phyloP scores from a whole-genome alignment of 2,888 invertebrate genomes.

The Mesoligia furuncula region DNA sequence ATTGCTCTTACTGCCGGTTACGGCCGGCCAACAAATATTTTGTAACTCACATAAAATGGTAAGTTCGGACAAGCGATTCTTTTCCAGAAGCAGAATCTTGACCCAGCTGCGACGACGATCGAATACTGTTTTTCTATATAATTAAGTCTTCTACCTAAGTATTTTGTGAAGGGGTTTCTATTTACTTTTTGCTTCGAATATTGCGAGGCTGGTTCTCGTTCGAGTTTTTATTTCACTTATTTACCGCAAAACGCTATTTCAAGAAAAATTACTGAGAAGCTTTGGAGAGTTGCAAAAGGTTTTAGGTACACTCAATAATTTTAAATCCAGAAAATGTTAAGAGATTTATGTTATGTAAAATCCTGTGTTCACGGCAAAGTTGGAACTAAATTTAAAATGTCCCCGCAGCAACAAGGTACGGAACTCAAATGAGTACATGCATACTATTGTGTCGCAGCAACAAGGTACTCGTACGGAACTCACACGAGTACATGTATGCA shows the following conservation, averaged over 20 bases:
- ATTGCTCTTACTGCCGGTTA: slow-evolving; percentile 28
- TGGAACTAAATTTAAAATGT: slow-evolving; percentile 40
- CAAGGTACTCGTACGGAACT: too few species aligned
- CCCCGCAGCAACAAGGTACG: slow-evolving; percentile 19
- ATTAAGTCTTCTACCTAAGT: slow-evolving; percentile 50
- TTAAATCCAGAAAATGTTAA: slow-evolving; percentile 18
- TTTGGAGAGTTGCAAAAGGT: slow-evolving; percentile 23
- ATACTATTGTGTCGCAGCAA: not conserved
- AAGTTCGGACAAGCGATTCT: slow-evolving; percentile 31
- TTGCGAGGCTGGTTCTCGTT: slow-evolving; percentile 27
- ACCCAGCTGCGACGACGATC: slow-evolving; percentile 53
- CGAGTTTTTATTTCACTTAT: slow-evolving; percentile 52
- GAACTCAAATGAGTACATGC: slow-evolving; percentile 19
- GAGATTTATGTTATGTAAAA: slow-evolving; percentile 28
- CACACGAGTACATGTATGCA: too few species aligned
- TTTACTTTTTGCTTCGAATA: slow-evolving; percentile 48
- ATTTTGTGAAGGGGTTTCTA: slow-evolving; percentile 55
- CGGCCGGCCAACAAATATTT: slow-evolving; percentile 54
- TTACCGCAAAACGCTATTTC: slow-evolving; percentile 43
- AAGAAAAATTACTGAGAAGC: slow-evolving; percentile 13
- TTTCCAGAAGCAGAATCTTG: slow-evolving; percentile 37
- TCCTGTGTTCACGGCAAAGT: slow-evolving; percentile 32
- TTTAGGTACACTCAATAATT: slow-evolving; percentile 16
- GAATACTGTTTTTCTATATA: slow-evolving; percentile 54
- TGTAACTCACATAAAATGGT: slow-evolving; percentile 41